phyloP scores from a whole-genome alignment of 1,140 invertebrate species.

The Ostrea edulis region DNA sequence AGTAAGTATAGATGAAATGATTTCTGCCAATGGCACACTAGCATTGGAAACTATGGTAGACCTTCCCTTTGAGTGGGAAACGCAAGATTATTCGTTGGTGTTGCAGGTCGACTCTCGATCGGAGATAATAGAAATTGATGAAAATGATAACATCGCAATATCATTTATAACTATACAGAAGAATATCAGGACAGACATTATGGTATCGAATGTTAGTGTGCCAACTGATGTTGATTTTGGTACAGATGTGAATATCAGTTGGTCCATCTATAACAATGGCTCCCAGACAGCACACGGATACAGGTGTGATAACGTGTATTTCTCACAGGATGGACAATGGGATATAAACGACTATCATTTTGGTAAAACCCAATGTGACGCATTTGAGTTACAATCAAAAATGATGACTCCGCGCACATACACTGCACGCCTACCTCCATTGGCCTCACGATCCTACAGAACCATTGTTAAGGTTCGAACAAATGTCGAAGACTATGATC shows the following conservation, averaged over 20 bases:
- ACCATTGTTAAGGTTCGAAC: neutral
- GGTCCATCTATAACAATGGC: neutral
- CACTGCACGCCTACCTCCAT: neutral
- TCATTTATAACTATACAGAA: neutral
- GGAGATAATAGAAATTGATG: neutral
- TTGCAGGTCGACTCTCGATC: neutral
- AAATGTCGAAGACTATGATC: neutral
- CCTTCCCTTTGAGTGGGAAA: neutral
- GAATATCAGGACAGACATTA: neutral
- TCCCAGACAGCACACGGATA: neutral
- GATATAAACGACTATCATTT: neutral
- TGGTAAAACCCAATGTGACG: neutral
- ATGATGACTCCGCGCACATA: neutral
- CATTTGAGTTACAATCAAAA: neutral
- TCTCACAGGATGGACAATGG: neutral
- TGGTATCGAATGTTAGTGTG: neutral
- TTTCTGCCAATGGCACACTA: neutral
- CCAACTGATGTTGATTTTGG: neutral
- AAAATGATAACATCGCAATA: neutral
- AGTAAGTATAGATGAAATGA: neutral
- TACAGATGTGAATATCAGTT: neutral
- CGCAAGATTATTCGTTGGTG: neutral
- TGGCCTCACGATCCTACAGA: neutral
- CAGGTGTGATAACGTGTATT: neutral
- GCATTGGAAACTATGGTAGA: neutral